Base-by-base conservation (phyloP, 2,888 invertebrate species). In the Heteropelma amictum region DNA sequence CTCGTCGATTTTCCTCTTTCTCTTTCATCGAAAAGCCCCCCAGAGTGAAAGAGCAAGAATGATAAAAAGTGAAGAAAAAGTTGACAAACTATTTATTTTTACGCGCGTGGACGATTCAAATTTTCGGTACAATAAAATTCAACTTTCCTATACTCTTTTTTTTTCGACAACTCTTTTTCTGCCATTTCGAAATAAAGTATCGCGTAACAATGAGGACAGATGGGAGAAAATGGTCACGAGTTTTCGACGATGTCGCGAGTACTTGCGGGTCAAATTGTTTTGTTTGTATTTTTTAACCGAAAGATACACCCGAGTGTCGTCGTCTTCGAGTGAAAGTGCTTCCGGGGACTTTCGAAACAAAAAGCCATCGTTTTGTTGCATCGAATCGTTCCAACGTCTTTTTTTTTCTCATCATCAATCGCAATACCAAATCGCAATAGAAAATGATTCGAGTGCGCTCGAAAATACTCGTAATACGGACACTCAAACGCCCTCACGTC, bases 251-350 rank as follows among this genome's bases (percentile, higher is more conserved):
- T n/a, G n/a, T n/a, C n/a, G n/a, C n/a, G n/a, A n/a, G n/a, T n/a
- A n/a, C n/a, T n/a, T n/a, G n/a, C n/a, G n/a, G n/a, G n/a, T 12
- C n/a, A 35, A 35, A 35, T 35, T n/a, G n/a, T 35, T 10, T 35
- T 12, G 35, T 10, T 35, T 35, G n/a, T n/a, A n/a, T n/a, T n/a
- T 17, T 51, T 49, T 51, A 63, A 49, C 49, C 45, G 21, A 60
- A 60, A 30, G 30, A 60, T 28, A n/a, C 45, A 21, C 40, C 40
- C 28, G 17, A 23, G 6, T 30, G 40, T 26, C 53, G 64, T 65
- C 70, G 58, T 65, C 70, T 54, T 61, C 54, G 47, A 75, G 74
- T 75, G 74, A 75, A 75, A 75, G 74, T 75, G 65, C 70, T 70
- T 70, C 70, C 74, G 74, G 33, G 64, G 68, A 56, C 65, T 70